These are phyloP conservation scores for Podilymbus podiceps DNA, from an alignment of 2,113 vertebrate genomes.

Conservation along the genomic window DNA sequence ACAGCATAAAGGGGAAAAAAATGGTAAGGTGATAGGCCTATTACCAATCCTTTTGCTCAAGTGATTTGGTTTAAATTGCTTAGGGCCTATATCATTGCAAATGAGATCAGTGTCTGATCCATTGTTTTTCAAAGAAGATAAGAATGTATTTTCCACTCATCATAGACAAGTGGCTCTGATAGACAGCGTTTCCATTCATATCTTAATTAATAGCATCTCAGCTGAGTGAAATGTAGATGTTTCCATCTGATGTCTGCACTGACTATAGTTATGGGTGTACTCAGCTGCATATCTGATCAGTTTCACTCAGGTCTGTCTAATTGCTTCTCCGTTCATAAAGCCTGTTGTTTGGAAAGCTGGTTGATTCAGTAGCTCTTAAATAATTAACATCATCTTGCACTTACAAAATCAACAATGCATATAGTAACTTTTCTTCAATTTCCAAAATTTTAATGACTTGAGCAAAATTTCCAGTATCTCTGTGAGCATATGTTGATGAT, in stretches of 20 bases:
- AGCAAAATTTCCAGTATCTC: background rate
- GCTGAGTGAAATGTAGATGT: slow-evolving; percentile 32
- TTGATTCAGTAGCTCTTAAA: slow-evolving; percentile 78
- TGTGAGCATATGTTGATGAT: background rate
- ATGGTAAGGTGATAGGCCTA: background rate
- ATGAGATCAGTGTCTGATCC: background rate
- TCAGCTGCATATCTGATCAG: slow-evolving; percentile 74
- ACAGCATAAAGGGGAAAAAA: background rate
- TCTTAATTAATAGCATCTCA: slow-evolving; percentile 28
- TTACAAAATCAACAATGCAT: slow-evolving; percentile 68
- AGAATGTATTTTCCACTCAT: slow-evolving; percentile 53
- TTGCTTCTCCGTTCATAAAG: slow-evolving; percentile 82
- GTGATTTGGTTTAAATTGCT: slow-evolving; percentile 33
- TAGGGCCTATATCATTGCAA: background rate
- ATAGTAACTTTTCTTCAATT: background rate
- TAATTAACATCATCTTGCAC: slow-evolving; percentile 74
- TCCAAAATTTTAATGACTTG: background rate
- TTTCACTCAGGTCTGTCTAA: slow-evolving; percentile 78
- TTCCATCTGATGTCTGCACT: slow-evolving; percentile 72
- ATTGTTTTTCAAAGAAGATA: background rate
- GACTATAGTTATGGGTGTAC: slow-evolving; percentile 50
- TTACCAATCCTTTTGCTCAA: background rate
- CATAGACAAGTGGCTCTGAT: background rate
- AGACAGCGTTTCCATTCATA: slow-evolving; percentile 27
- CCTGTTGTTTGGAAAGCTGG: slow-evolving; percentile 71